Evolutionary conservation across 2,888 invertebrate species (phyloP), one percentile per base, ranked within the genome.

Genomic region (Capitulum mitella): DNA sequence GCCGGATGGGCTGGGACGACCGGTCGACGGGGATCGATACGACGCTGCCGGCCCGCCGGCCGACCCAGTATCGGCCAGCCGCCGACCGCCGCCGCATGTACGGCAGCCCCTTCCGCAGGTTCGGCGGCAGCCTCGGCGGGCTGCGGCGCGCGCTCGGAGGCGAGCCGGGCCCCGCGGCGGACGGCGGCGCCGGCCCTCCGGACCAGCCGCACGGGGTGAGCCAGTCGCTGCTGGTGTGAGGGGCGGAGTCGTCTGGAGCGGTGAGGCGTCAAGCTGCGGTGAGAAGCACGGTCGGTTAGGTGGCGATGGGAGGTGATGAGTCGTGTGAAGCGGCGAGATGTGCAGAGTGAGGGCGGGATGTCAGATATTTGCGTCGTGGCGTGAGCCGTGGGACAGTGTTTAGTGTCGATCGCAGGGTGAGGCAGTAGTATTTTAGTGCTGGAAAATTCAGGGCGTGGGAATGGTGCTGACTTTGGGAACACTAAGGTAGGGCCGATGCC

Each of bases 151-250:
- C 54, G 22, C 54, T 54, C 22, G 40, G 26, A 37, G 40, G 77
- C 19, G 37, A 58, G 26, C 58, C n/a, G 12, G 14, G 22, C 58
- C n/a, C 22, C 19, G 40, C 54, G 37, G 40, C 54, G n/a, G 58
- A 34, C 77, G n/a, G 83, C 89, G 89, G 84, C 90, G 90, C 83
- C 90, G 89, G 78, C 86, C n/a, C 10, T 29, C 2, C 58, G n/a
- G 58, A 29, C n/a, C 43, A 5, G 58, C n/a, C 58, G n/a, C 26
- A 26, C 10, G 58, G 29, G 29, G 58, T 1, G 58, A 58, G 58
- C n/a, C 29, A n/a, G 61, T 16, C 8, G 61, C 10, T n/a, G 58
- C 6, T 29, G n/a, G 12, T 8, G 58, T n/a, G 58, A 29, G 58
- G 51, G 6, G 22, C 6, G 51, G 51, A 22, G 51, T 22, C 22